phyloP scores from a whole-genome alignment of 1,140 invertebrate species.

The Orchestia grillus region DNA sequence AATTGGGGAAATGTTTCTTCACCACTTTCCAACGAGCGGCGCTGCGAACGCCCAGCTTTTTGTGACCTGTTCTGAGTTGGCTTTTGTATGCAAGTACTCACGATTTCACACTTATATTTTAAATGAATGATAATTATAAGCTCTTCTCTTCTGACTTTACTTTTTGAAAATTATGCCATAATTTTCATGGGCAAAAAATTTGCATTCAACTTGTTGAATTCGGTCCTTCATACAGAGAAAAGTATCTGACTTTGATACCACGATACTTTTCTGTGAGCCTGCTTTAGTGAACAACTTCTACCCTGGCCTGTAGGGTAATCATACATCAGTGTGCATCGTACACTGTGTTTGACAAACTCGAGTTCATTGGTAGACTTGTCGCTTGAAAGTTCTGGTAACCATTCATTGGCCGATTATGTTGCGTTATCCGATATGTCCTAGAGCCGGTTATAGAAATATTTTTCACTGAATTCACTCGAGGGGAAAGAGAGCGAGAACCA shows the following conservation, averaged over 20 bases:
- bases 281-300: not conserved
- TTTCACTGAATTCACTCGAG: not conserved
- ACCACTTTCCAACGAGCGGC: not conserved
- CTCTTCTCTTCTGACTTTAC: not conserved
- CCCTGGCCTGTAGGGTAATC: no score
- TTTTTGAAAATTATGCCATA: no score
- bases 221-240: no score
- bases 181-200: no score
- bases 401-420: not conserved
- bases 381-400: not conserved
- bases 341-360: no score
- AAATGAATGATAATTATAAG: not conserved
- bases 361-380: not conserved
- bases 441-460: not conserved
- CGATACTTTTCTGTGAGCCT: not conserved
- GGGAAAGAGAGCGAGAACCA: not conserved
- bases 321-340: no score
- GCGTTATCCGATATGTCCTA: not conserved
- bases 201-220: no score
- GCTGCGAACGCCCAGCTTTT: not conserved
- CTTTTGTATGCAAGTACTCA: not conserved
- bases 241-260: no score
- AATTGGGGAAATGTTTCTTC: not conserved
- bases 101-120: not conserved
- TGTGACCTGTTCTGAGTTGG: not conserved